Conservation (phyloP, 2,797 vertebrate genomes). For the Hapalemur alaotrensis region DNA sequence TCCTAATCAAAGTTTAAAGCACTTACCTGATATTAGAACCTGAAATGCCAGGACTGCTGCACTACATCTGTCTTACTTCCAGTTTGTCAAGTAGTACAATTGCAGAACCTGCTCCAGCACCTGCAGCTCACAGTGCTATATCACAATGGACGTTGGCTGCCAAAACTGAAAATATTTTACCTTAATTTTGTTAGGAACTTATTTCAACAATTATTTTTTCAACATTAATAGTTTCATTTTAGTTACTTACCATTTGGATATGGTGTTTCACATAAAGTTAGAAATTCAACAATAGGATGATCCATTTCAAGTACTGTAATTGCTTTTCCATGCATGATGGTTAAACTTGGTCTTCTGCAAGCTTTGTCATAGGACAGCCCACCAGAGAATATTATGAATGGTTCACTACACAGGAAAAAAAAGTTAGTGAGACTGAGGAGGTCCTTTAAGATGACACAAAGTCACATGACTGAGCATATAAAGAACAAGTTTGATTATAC, state of each 20-base stretch:
- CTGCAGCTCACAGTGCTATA: conserved; percentile 69
- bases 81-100: conserved; percentile 69
- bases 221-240: conserved; percentile 42
- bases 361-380: conserved; percentile 97
- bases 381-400: conserved; percentile 97
- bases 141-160: conserved; percentile 65
- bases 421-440: conserved; percentile 38
- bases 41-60: conserved; percentile 74
- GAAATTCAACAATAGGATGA: conserved; percentile 98
- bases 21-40: conserved; percentile 78
- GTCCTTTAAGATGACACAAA: conserved; percentile 28
- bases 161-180: conserved; percentile 79
- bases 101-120: conserved; percentile 74
- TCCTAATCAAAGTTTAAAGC: conserved; percentile 82
- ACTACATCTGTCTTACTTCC: conserved; percentile 77
- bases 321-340: conserved; percentile 99
- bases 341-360: conserved; percentile 95
- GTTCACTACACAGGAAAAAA: conserved; percentile 88
- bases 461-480: background rate
- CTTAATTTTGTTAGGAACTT: conserved; percentile 74
- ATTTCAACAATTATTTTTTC: conserved; percentile 54
- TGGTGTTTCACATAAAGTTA: conserved; percentile 96
- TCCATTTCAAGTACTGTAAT: conserved; percentile 99
- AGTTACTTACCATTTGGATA: conserved; percentile 94
- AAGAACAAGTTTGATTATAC: background rate